A percentile compares a stretch with the other conserved stretches of the same genome.
These are phyloP conservation scores for Trichonephila clavata DNA, from an alignment of 1,140 invertebrate species.

Conservation along the genomic window DNA sequence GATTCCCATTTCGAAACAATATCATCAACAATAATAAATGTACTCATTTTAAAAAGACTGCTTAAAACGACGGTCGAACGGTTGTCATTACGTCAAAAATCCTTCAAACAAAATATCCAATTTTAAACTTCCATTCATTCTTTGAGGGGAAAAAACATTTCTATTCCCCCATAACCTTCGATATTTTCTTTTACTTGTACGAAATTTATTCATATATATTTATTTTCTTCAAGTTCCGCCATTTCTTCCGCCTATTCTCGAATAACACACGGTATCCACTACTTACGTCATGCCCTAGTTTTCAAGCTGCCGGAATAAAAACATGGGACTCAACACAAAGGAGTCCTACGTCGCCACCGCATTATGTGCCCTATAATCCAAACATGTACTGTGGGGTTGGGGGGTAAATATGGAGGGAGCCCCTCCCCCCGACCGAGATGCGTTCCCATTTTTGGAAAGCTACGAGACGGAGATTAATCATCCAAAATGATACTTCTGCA, in stretches of 20 bases:
- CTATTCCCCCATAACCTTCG: not conserved
- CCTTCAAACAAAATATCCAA: conserved; percentile 15
- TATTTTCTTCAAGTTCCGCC: not conserved
- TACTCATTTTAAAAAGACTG: too few relatives aligned
- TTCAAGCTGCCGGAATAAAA: conserved; percentile 6
- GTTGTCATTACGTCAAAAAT: not conserved
- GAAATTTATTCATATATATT: conserved; percentile 45
- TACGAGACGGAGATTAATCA: conserved; percentile 27
- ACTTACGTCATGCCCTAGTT: conserved; percentile 55
- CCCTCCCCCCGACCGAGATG: not conserved
- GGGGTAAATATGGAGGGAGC: not conserved
- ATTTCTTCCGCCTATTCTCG: not conserved
- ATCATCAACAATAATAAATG: too few relatives aligned
- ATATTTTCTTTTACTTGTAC: not conserved
- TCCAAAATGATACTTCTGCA: not conserved
- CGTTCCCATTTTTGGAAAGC: conserved; percentile 60
- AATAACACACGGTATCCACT: conserved; percentile 44
- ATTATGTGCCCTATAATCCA: conserved; percentile 19
- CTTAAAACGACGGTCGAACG: too few relatives aligned
- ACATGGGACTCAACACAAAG: not conserved
- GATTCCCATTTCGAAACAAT: too few relatives aligned
- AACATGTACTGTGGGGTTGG: not conserved
- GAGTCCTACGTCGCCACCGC: not conserved
- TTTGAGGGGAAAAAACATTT: not conserved
- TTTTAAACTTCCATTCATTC: conserved; percentile 21